Percentiles rank a stretch among this genome's conserved stretches.
phyloP scores from a whole-genome alignment of 2,888 invertebrate species.

The Drosophila aldrichi region DNA sequence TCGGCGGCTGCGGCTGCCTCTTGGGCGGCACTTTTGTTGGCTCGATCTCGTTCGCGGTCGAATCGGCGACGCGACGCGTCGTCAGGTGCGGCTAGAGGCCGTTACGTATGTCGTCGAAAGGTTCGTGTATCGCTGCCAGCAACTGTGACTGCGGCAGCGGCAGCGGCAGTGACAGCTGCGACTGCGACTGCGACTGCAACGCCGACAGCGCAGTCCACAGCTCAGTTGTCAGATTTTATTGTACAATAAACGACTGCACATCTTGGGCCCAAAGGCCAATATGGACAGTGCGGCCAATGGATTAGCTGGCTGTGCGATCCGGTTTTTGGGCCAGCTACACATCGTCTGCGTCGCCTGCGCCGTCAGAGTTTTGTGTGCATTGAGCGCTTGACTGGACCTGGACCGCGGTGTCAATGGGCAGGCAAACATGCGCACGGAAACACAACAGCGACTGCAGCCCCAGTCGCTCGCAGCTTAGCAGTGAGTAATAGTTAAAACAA shows the following conservation, averaged over 20 bases:
- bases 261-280: conserved; percentile 60
- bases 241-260: conserved; percentile 71
- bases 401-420: conserved; percentile 49
- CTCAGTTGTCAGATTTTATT: conserved; percentile 55
- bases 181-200: conserved; percentile 20
- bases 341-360: not conserved
- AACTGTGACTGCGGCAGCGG: conserved; percentile 20
- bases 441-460: conserved; percentile 2
- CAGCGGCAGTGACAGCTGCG: conserved; percentile 8
- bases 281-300: conserved; percentile 56
- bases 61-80: conserved; percentile 23
- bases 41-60: conserved; percentile 72
- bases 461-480: not conserved
- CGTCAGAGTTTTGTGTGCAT: conserved; percentile 7
- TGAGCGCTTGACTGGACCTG: conserved; percentile 39
- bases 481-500: conserved; percentile 34
- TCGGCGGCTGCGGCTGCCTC: conserved; percentile 73
- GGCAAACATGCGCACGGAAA: conserved; percentile 41
- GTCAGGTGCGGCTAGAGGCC: conserved; percentile 49
- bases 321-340: conserved; percentile 52
- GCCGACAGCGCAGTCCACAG: conserved; percentile 17
- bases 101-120: conserved; percentile 54
- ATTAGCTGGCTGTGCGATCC: conserved; percentile 56
- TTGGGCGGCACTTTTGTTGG: conserved; percentile 77
- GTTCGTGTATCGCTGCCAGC: conserved; percentile 46